Base-by-base conservation (phyloP, 37 sponge, comb jelly and placozoan species). In the Hormiphora californensis region DNA sequence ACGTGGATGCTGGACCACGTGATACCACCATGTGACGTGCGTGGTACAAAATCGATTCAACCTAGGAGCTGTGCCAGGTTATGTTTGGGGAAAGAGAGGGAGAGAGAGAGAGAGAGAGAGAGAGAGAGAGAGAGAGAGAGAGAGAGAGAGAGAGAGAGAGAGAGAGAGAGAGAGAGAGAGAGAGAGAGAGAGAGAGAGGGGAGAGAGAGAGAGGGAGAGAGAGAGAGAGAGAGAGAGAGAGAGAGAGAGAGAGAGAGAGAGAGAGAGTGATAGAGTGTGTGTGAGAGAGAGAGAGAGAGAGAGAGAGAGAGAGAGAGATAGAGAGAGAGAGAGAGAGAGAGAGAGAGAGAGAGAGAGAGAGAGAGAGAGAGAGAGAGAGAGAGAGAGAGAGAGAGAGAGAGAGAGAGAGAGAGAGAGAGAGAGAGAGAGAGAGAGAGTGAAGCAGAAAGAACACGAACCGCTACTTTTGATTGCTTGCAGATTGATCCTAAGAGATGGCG, bases 141-240 rank as follows among this genome's bases (percentile, higher is more conserved):
- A n/a, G n/a, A n/a, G 53, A 34, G 25, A 51, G 54, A 85, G 54
- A 44, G 17, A 37, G 40, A 37, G 9, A 35, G 35, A 25, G 17
- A 36, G 40, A 32, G 22, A 25, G 43, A 69, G 4, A 69, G 41
- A 2, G 73, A 69, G 4, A 25, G 9, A 15, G 73, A 69, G 0
- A 69, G 23, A 34, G 43, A 7, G 41, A 44, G 41, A 30, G 41
- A 2, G 41, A 37, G 5, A 69, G 41, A 69, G 73, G 43, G 41
- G 73, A 15, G 81, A 43, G 54, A 54, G 0, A 85, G 85, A 85
- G 54, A 85, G 54, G 85, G 54, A 19, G 53, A 85, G 31, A 54
- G 54, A 85, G 85, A 25, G 0, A 46, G 85, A 85, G n/a, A 44
- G 4, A 1, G 11, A 23, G 54, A 4, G 54, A 32, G 54, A 85